Base-by-base conservation (phyloP, 2,888 invertebrate species). In the Cheilosia soror region DNA sequence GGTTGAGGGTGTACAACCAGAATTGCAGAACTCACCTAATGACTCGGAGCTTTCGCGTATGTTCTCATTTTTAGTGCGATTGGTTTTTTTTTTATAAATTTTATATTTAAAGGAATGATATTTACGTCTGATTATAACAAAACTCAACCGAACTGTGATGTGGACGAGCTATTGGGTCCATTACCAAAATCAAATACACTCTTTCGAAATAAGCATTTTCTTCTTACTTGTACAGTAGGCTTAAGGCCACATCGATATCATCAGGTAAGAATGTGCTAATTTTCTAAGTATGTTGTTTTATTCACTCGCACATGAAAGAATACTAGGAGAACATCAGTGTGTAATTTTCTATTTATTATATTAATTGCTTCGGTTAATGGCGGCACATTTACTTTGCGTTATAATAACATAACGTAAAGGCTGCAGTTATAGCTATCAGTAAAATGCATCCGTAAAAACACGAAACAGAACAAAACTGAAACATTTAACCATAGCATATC, bases 151-250 rank as follows among this genome's bases (percentile, higher is more conserved):
- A 73, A 72, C 15, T 68, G 65, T 42, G 78, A 85, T 81, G 65
- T 87, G n/a, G 84, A 81, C 49, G 91, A 92, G 0, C 90, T 90
- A 0, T 89, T 94, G 2, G 95, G 95, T 0, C 95, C 94, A 0
- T 93, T 95, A 20, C 71, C 77, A 88, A 88, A 0, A 93, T 93
- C 15, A 92, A 93, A 83, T 90, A 92, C 90, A 78, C 91, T 91
- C 63, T 95, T 95, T 88, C 92, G 92, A 0, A 94, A 94, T 0
- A 91, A 94, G 68, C 93, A 93, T 71, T 95, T 95, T 89, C 88
- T 95, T 44, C 89, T 95, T 0, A 94, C 95, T 0, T 95, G 94
- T 86, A 93, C 94, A 0, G 93, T 94, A 13, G 90, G 93, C 0
- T 58, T 89, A 15, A 87, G 84, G 60, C 87, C 76, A 57, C 87